These are phyloP conservation scores for Drosophila funebris DNA, from an alignment of 1,140 invertebrate genomes.

Conservation along the genomic window DNA sequence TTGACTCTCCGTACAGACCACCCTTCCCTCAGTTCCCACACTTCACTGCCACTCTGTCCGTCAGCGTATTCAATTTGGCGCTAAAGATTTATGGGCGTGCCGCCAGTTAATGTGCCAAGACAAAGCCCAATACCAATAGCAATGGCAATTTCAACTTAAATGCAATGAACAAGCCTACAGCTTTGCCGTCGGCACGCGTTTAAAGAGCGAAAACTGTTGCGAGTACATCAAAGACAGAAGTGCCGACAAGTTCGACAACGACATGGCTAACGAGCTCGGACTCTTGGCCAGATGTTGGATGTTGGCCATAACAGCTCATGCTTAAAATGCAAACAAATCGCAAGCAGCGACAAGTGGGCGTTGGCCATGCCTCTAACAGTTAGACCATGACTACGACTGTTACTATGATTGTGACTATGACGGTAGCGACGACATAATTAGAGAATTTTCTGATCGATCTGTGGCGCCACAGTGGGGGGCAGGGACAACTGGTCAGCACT, in stretches of 20 bases:
- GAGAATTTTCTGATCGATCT: conserved; percentile 33
- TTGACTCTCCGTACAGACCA: neutral
- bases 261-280: conserved; percentile 60
- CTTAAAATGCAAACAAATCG: conserved; percentile 45
- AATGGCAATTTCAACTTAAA: conserved; percentile 3
- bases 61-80: conserved; percentile 59
- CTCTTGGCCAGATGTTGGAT: conserved; percentile 29
- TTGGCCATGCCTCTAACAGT: conserved; percentile 39
- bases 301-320: conserved; percentile 44
- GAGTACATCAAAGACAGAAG: conserved; percentile 61
- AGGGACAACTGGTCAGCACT: conserved; percentile 44
- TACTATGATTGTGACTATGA: too few species aligned
- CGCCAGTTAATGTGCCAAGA: conserved; percentile 41
- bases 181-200: conserved; percentile 66
- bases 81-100: conserved; percentile 70
- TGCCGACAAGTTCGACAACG: conserved; percentile 49
- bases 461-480: conserved; percentile 57
- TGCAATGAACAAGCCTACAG: conserved; percentile 38
- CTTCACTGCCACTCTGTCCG: conserved; percentile 23
- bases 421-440: conserved; percentile 53
- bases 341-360: conserved; percentile 62
- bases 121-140: conserved; percentile 26
- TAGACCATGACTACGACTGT: conserved; percentile 23
- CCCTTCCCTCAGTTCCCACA: neutral
- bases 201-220: conserved; percentile 41